phyloP scores from a whole-genome alignment of 2,113 vertebrate species.

The Oreochromis spilurus region DNA sequence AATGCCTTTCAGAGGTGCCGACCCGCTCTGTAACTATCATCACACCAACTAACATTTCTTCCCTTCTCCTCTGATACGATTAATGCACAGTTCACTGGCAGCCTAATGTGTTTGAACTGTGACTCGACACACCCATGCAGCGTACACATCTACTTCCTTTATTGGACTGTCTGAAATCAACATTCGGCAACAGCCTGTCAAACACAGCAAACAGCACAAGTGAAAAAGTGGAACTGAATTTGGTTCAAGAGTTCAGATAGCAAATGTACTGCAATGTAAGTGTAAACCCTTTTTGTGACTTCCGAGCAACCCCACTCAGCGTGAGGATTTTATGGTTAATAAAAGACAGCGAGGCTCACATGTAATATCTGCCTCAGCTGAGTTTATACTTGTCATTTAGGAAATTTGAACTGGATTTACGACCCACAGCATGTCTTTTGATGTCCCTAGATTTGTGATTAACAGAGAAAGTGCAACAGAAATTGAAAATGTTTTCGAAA shows the following conservation, averaged over 20 bases:
- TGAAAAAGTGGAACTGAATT: conserved; percentile 1
- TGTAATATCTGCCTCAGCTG: background rate
- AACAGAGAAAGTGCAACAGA: background rate
- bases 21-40: background rate
- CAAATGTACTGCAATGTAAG: background rate
- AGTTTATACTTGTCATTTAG: background rate
- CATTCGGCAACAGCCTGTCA: background rate
- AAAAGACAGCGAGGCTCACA: background rate
- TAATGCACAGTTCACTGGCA: background rate
- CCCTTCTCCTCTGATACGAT: background rate
- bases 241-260: conserved; percentile 1
- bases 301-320: background rate
- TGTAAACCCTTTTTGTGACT: background rate
- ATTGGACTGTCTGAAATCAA: conserved; percentile 42
- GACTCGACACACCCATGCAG: conserved; percentile 61
- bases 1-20: background rate
- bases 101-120: conserved; percentile 46
- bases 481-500: background rate
- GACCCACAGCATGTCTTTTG: background rate
- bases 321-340: background rate
- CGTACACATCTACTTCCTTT: conserved; percentile 67
- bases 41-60: background rate
- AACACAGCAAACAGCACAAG: background rate
- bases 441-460: background rate
- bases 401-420: background rate